Conservation (phyloP, 2,113 vertebrate species). For the Petaurus breviceps region DNA sequence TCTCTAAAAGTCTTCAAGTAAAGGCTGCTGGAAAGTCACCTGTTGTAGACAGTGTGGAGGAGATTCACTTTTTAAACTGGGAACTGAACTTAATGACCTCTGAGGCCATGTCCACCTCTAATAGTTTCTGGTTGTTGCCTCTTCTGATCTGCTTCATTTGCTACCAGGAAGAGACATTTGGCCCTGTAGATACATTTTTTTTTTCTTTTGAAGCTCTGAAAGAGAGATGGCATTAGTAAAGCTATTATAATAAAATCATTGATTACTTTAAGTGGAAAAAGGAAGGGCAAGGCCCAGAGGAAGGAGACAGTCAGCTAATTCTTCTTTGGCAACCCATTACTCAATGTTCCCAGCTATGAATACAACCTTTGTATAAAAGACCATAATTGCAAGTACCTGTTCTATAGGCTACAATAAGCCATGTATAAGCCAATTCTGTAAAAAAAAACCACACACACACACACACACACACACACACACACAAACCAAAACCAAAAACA, state of each 20-base stretch:
- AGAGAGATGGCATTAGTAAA: background rate
- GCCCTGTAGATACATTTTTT: background rate
- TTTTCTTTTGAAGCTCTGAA: conserved; percentile 14
- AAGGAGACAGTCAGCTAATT: background rate
- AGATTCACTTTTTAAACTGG: background rate
- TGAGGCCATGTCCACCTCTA: background rate
- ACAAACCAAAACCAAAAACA: no score
- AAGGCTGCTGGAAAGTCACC: background rate
- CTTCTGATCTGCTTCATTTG: background rate
- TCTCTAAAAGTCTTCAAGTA: background rate
- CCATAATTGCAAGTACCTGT: background rate
- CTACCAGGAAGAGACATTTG: background rate
- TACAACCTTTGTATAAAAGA: background rate
- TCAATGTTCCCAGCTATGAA: background rate
- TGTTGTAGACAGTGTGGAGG: background rate
- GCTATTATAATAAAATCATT: background rate
- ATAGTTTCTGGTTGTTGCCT: background rate
- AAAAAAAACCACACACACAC: no score
- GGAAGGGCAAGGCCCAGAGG: background rate
- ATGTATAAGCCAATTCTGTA: background rate
- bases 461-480: no score
- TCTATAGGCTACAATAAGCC: background rate
- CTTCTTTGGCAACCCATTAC: background rate
- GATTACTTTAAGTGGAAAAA: conserved; percentile 13
- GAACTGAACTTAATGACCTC: background rate